A percentile compares a stretch with the other conserved stretches of the same genome.
Evolutionary conservation across 1,140 invertebrate genomes (phyloP).

Genomic region (Anagrus nilaparvatae): DNA sequence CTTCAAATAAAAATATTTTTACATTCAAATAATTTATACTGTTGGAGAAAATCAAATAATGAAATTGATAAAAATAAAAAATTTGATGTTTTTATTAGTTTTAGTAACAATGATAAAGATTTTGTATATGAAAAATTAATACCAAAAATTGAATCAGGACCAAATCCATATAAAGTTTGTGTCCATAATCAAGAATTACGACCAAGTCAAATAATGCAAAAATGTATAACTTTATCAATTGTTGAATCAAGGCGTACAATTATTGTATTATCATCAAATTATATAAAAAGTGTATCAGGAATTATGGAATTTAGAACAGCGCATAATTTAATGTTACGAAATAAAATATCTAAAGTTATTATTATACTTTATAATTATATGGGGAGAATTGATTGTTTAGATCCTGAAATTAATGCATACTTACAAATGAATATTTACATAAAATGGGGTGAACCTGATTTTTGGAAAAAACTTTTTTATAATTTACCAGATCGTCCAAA

Average conservation of each 20-base stretch:
- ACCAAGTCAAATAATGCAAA: too few species aligned
- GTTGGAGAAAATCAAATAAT: slow-evolving; percentile 58
- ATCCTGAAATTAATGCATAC: slow-evolving; percentile 66
- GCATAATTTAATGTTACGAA: slow-evolving; percentile 61
- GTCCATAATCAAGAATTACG: slow-evolving; percentile 76
- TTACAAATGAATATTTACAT: slow-evolving; percentile 81
- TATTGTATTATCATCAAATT: slow-evolving; percentile 70
- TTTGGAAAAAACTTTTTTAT: slow-evolving; percentile 75
- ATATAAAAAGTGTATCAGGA: slow-evolving; percentile 78
- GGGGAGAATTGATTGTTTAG: slow-evolving; percentile 51
- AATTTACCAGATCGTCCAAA: slow-evolving; percentile 55
- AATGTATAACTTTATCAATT: slow-evolving; percentile 70
- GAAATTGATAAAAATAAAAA: slow-evolving; percentile 66
- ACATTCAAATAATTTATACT: slow-evolving; percentile 51
- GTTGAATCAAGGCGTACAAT: slow-evolving; percentile 69
- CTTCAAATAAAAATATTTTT: slow-evolving; percentile 60
- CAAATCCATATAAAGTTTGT: slow-evolving; percentile 55
- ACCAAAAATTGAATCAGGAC: slow-evolving; percentile 51
- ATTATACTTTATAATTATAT: slow-evolving; percentile 70
- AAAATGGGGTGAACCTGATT: slow-evolving; percentile 71
- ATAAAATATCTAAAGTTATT: slow-evolving; percentile 61
- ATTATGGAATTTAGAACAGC: slow-evolving; percentile 74
- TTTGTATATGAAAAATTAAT: slow-evolving; percentile 61
- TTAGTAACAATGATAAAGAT: slow-evolving; percentile 68
- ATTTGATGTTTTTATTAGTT: slow-evolving; percentile 83